Evolutionary conservation across 2,888 invertebrate genomes (phyloP), one percentile per base, ranked within the genome.

Genomic region (Asteroscopus sphinx): DNA sequence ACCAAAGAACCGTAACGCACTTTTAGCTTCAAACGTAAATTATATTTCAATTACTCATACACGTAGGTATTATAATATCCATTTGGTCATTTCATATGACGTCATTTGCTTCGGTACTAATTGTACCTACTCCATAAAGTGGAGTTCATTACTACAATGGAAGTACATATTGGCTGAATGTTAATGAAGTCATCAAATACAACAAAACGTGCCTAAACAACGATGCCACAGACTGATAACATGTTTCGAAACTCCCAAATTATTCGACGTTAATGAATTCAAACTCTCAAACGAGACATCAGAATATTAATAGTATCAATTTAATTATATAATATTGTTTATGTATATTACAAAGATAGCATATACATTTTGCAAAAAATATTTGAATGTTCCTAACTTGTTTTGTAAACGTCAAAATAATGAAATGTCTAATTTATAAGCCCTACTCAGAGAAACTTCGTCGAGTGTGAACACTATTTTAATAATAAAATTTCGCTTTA

Each of bases 171-270:
- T 53, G 47, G 51, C 36, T 45, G 25, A n/a, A 17, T 30, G 39
- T 52, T 69, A 67, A 69, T 56, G 47, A 69, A 63, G 52, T 57
- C 70, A 57, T 56, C 48, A 69, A 66, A 56, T 55, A 49, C 32
- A 28, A 30, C 30, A 48, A 63, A 52, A 68, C 69, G 66, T 68
- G 66, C 64, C 51, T 30, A 37, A 52, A 41, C 52, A 41, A 21
- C 30, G 51, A 41, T 52, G 21, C 45, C 35, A 21, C 25, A 21
- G 17, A n/a, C 56, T 48, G 52, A 51, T 51, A 68, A 56, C 44
- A 32, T 35, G 44, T 52, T 62, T 4, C 33, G 42, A 52, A 52
- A 52, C 51, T 63, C 9, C 25, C 16, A 56, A 63, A 63, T 56
- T 55, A 36, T 30, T 49, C 33, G 28, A 48, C 28, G 44, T 37